phyloP scores from a whole-genome alignment of 2,888 invertebrate species.

The Camptogramma bilineatum region DNA sequence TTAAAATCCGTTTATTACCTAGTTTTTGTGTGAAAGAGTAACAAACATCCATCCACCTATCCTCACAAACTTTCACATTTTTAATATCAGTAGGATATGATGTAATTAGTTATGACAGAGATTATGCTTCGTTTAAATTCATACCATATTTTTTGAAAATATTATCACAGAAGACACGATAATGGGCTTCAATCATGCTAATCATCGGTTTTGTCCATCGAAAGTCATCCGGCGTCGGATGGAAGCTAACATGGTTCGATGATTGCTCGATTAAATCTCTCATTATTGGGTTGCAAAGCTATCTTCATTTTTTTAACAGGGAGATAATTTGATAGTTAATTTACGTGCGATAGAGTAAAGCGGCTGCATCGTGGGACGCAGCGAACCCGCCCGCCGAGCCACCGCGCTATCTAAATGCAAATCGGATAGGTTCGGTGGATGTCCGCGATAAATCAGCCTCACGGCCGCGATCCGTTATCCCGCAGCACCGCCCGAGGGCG shows the following conservation, averaged over 20 bases:
- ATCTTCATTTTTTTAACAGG: constrained; percentile 59
- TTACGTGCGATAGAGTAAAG: constrained; percentile 76
- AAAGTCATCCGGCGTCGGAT: constrained; percentile 45
- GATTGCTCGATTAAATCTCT: constrained; percentile 67
- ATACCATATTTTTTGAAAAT: constrained; percentile 12
- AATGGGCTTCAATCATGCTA: constrained; percentile 43
- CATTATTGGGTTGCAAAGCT: constrained; percentile 62
- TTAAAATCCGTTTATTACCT: no score
- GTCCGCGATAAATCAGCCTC: constrained; percentile 81
- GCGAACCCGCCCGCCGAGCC: constrained; percentile 55
- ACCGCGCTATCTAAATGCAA: constrained; percentile 83
- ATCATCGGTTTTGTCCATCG: constrained; percentile 43
- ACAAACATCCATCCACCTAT: no score
- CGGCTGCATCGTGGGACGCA: constrained; percentile 44
- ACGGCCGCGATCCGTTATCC: constrained; percentile 69
- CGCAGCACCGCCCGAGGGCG: constrained; percentile 55
- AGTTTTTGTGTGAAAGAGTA: no score
- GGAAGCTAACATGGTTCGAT: constrained; percentile 51
- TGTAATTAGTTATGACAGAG: constrained; percentile 5
- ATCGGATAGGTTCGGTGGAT: constrained; percentile 83
- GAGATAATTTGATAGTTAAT: constrained; percentile 76
- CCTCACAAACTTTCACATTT: no score
- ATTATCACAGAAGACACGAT: constrained; percentile 36
- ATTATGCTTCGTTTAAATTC: constrained; percentile 13
- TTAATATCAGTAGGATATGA: no score